Percentiles rank a stretch among this genome's conserved stretches.
Evolutionary conservation across 2,113 vertebrate species (phyloP).

Genomic region (Cyprinodon tularosa): DNA sequence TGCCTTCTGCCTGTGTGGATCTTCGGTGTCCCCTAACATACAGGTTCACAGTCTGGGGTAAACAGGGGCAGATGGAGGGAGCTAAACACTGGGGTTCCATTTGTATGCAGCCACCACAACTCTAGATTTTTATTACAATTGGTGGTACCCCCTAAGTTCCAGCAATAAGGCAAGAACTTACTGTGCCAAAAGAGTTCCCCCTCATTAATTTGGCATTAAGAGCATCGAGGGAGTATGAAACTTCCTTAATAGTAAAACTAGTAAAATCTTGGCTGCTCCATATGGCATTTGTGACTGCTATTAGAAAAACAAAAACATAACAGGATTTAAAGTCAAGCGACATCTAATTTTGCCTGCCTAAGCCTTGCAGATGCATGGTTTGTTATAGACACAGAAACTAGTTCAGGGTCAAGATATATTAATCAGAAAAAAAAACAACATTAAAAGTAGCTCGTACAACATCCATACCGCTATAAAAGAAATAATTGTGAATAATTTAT

Average conservation of each 20-base stretch:
- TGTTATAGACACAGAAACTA: too few species aligned
- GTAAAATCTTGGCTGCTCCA: slow-evolving; percentile 36
- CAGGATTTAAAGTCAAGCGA: neutral
- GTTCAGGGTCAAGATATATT: too few species aligned
- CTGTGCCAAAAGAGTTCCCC: slow-evolving; percentile 2
- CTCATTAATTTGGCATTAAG: slow-evolving; percentile 8
- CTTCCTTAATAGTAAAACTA: slow-evolving; percentile 40
- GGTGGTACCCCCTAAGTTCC: slow-evolving; percentile 18
- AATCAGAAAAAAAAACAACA: too few species aligned
- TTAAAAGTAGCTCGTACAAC: too few species aligned
- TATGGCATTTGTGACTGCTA: slow-evolving; percentile 16
- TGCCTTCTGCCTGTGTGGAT: slow-evolving; percentile 61
- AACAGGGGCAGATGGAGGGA: slow-evolving; percentile 67
- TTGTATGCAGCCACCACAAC: slow-evolving; percentile 7
- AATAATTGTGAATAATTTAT: too few species aligned
- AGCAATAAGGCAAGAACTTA: slow-evolving; percentile 23
- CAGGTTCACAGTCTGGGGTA: slow-evolving; percentile 59
- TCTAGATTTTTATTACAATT: slow-evolving; percentile 38
- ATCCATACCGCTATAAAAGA: too few species aligned
- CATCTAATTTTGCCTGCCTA: too few species aligned
- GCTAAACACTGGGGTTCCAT: slow-evolving; percentile 45
- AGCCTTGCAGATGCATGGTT: too few species aligned
- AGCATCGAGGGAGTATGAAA: slow-evolving; percentile 29
- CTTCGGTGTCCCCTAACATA: slow-evolving; percentile 60
- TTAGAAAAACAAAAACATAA: slow-evolving; percentile 32